Conservation (phyloP, 2,113 vertebrate species). For the Nesospiza acunhae region DNA sequence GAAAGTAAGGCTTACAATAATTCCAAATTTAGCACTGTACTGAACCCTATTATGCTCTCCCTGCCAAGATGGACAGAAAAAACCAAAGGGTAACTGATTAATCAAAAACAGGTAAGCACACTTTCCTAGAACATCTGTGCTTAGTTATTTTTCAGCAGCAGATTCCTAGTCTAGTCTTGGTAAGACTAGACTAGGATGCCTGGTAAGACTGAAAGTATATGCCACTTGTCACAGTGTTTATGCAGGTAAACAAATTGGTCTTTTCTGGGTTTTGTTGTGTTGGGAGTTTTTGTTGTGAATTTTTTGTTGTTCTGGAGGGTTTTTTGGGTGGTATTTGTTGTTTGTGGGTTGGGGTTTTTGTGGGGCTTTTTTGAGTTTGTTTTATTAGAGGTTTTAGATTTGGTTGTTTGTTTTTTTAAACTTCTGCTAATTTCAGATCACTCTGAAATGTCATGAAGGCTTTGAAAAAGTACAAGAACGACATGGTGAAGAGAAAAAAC, state of each 20-base stretch:
- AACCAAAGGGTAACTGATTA: background rate
- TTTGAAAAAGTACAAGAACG: background rate
- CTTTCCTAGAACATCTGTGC: background rate
- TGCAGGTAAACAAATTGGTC: background rate
- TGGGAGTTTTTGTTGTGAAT: background rate
- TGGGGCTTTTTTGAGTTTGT: background rate
- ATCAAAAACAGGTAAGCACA: background rate
- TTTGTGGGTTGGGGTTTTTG: accelerated
- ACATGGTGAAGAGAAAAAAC: background rate
- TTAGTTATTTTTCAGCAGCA: background rate
- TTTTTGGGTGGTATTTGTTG: background rate
- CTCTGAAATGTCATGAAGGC: background rate
- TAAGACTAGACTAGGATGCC: background rate
- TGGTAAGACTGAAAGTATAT: background rate
- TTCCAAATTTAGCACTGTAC: background rate
- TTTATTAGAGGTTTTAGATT: background rate
- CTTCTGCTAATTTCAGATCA: background rate
- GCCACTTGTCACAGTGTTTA: background rate
- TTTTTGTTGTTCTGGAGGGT: background rate
- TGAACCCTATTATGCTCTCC: background rate
- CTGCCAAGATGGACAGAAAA: background rate
- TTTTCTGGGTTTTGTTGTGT: background rate
- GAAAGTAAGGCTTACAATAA: background rate
- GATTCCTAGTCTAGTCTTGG: background rate
- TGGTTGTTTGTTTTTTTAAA: background rate